A percentile compares a stretch with the other conserved stretches of the same genome.
Conservation (phyloP, 2,113 vertebrate genomes). For the Pampusana beccarii region DNA sequence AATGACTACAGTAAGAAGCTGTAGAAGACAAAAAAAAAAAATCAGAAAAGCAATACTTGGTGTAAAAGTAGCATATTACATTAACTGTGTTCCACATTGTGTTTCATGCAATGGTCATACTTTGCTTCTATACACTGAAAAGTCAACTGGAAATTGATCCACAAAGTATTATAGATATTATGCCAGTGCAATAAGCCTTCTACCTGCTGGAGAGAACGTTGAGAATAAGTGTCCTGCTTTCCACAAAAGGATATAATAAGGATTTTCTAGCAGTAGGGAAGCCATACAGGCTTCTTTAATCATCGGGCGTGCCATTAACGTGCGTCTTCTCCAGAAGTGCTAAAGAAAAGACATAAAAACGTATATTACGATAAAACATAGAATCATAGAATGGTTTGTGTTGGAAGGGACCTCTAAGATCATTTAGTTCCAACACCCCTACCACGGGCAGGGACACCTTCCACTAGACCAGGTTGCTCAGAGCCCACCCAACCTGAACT, state of each 20-base stretch:
- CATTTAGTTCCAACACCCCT: too few species aligned
- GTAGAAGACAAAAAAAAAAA: not conserved
- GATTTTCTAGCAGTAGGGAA: conserved; percentile 94
- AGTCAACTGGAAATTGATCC: not conserved
- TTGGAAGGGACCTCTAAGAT: too few species aligned
- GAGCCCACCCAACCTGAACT: too few species aligned
- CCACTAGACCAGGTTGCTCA: too few species aligned
- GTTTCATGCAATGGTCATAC: not conserved
- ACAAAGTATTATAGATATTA: not conserved
- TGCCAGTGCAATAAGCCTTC: not conserved
- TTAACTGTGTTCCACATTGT: not conserved
- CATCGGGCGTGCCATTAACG: conserved; percentile 96
- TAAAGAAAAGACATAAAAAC: conserved; percentile 47
- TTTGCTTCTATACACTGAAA: not conserved
- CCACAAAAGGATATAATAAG: conserved; percentile 96
- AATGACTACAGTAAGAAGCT: not conserved
- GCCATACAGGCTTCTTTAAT: conserved; percentile 95
- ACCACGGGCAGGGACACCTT: too few species aligned
- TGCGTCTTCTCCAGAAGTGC: conserved; percentile 95
- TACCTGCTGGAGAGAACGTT: not conserved
- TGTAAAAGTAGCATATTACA: not conserved
- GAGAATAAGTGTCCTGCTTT: not conserved
- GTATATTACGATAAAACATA: not conserved
- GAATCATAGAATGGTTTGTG: too few species aligned
- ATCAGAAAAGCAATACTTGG: not conserved